These are phyloP conservation scores for Falco naumanni DNA, from an alignment of 2,797 vertebrate genomes.

Conservation along the genomic window DNA sequence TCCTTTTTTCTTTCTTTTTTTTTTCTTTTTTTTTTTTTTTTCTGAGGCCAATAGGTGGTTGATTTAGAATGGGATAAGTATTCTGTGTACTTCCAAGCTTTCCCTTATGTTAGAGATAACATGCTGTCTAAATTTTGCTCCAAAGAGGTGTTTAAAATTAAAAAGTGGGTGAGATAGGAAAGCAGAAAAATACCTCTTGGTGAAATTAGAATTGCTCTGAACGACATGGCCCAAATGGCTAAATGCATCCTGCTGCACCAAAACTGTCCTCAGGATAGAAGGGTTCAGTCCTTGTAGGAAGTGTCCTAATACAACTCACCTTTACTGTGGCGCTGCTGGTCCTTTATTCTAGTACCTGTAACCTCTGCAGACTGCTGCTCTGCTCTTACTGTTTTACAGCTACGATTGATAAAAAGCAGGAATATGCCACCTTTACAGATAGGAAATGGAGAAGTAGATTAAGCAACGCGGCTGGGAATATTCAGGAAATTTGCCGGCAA, in stretches of 20 bases:
- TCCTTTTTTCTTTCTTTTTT: neutral
- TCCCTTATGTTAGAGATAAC: neutral
- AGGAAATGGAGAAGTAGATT: neutral
- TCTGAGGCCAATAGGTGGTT: neutral
- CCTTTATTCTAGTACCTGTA: neutral
- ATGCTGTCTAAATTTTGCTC: neutral
- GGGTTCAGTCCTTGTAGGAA: neutral
- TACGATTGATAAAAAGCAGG: neutral
- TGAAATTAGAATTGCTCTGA: neutral
- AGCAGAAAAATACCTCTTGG: neutral
- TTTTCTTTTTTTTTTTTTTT: neutral
- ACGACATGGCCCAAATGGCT: neutral
- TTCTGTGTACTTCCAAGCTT: neutral
- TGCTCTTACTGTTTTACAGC: neutral
- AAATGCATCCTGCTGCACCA: neutral
- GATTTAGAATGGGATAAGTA: neutral
- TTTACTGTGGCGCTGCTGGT: neutral
- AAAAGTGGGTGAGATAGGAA: neutral
- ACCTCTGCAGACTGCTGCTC: neutral
- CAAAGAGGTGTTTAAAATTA: neutral
- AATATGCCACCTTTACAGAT: neutral
- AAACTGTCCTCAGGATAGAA: neutral
- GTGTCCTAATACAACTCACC: neutral
- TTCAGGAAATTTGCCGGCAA: slow-evolving; percentile 15
- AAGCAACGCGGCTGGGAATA: neutral